Evolutionary conservation across 2,113 vertebrate species (phyloP).

Genomic region (Grammomys surdaster): DNA sequence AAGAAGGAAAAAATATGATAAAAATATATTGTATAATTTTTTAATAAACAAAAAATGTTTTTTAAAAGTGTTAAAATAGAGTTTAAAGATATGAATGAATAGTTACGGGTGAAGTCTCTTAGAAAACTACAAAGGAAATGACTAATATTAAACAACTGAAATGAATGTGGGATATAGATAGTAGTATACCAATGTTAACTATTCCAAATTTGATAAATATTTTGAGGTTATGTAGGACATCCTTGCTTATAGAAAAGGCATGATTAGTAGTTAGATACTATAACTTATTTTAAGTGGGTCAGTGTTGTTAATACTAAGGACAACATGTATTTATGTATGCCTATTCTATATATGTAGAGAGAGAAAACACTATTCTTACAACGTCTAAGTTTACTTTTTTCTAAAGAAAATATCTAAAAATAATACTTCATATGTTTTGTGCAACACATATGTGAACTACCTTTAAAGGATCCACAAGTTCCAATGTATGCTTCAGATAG

Average conservation of each 20-base stretch:
- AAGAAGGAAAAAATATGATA: neutral
- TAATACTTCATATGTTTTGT: constrained; percentile 26
- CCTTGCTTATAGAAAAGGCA: neutral
- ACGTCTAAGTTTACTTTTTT: constrained; percentile 16
- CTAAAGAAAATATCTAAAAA: constrained; percentile 27
- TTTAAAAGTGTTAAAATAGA: neutral
- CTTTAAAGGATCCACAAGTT: constrained; percentile 94
- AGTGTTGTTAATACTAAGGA: neutral
- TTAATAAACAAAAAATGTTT: neutral
- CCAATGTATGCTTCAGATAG: constrained; percentile 96
- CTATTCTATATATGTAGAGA: neutral
- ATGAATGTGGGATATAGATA: neutral
- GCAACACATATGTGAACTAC: constrained; percentile 83
- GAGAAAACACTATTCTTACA: neutral
- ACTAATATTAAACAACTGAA: neutral
- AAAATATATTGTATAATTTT: neutral
- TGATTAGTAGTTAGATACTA: neutral
- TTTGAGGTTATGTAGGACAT: neutral
- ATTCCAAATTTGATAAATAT: constrained; percentile 10
- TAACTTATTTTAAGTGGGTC: neutral
- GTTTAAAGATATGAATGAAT: neutral
- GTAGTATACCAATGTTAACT: neutral
- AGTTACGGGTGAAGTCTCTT: neutral
- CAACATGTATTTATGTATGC: neutral
- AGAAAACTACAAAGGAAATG: neutral